A percentile compares a stretch with the other conserved stretches of the same genome.
Conservation (phyloP, 2,888 invertebrate genomes). For the Sphecodes monilicornis region DNA sequence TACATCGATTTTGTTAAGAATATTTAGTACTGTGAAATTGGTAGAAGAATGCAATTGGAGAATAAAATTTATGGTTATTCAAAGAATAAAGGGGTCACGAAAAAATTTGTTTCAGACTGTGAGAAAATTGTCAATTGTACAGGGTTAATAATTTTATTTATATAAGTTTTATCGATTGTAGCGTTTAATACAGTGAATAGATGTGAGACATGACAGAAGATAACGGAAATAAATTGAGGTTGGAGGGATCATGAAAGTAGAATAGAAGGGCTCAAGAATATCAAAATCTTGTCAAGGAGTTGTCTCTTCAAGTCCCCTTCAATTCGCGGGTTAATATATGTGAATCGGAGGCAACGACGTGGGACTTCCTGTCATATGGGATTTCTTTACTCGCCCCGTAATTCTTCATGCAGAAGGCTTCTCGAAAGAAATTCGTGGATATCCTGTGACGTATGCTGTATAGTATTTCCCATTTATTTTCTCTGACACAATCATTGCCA, state of each 20-base stretch:
- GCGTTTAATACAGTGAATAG: not conserved
- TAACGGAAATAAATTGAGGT: conserved; percentile 1
- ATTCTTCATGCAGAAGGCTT: conserved; percentile 18
- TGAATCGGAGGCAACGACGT: conserved; percentile 29
- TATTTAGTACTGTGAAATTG: not conserved
- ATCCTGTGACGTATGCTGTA: not conserved
- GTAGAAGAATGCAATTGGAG: not conserved
- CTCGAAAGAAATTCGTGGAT: not conserved
- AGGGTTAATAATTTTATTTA: not conserved
- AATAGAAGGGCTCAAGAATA: conserved; percentile 33
- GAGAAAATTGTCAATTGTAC: not conserved
- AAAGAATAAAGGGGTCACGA: not conserved
- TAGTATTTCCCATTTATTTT: not conserved
- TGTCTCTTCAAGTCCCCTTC: conserved; percentile 48
- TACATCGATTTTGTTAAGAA: no score
- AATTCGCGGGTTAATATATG: conserved; percentile 58
- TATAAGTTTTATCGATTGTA: not conserved
- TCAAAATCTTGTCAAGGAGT: conserved; percentile 50
- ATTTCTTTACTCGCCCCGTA: conserved; percentile 53
- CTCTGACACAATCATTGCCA: not conserved
- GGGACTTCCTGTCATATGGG: conserved; percentile 53
- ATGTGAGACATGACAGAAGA: not conserved
- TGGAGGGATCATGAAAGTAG: conserved; percentile 1
- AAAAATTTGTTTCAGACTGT: not conserved
- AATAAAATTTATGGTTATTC: not conserved